A percentile compares a stretch with the other conserved stretches of the same genome.
These are phyloP conservation scores for Chauna torquata DNA, from an alignment of 2,113 vertebrate species.

Conservation along the genomic window DNA sequence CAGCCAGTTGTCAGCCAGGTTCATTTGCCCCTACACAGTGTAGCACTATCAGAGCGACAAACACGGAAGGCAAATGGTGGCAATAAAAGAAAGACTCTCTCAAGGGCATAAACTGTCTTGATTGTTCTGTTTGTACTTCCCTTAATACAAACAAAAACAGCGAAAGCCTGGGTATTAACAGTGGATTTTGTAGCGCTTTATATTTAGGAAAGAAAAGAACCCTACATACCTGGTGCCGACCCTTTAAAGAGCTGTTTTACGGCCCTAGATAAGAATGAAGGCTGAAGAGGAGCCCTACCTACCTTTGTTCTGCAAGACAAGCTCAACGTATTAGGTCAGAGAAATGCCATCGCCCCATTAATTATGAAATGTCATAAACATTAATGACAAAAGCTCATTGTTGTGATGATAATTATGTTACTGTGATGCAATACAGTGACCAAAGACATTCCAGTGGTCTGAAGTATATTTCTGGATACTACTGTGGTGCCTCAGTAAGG, in stretches of 20 bases:
- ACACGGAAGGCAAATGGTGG: neutral
- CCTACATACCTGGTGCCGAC: neutral
- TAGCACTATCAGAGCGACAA: neutral
- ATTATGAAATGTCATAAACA: conserved; percentile 19
- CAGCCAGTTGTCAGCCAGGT: neutral
- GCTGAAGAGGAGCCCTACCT: neutral
- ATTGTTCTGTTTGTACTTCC: conserved; percentile 30
- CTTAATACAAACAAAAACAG: neutral
- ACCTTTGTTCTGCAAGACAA: neutral
- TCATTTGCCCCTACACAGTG: neutral
- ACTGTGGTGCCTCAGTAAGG: conserved; percentile 26
- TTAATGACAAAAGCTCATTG: conserved; percentile 36
- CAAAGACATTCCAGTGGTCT: conserved; percentile 54
- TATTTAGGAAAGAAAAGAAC: neutral
- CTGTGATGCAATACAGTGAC: conserved; percentile 37
- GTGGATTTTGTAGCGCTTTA: neutral
- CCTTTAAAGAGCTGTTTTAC: neutral
- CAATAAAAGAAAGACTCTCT: neutral
- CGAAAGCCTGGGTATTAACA: neutral
- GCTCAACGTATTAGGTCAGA: conserved; percentile 2
- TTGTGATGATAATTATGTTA: conserved; percentile 50
- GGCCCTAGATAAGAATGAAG: neutral
- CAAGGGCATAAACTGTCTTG: conserved; percentile 16
- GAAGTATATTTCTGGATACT: conserved; percentile 24
- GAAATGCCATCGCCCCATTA: conserved; percentile 23